Conservation (phyloP, 2,888 invertebrate species). For the Tipula helvola region DNA sequence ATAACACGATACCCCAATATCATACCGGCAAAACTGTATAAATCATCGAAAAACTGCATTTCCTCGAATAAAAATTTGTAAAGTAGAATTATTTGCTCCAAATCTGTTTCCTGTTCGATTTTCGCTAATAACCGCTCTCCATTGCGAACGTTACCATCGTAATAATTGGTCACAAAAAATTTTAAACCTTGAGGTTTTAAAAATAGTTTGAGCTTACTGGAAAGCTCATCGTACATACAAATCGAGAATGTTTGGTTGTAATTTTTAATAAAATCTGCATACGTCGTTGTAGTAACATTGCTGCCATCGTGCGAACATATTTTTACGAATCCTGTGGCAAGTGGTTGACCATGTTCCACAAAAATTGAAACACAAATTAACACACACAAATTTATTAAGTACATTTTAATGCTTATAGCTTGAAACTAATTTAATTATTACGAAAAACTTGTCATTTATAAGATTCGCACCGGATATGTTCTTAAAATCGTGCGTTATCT, state of each 20-base stretch:
- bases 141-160: neutral
- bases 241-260: neutral
- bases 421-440: neutral
- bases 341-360: neutral
- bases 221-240: neutral
- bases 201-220: too few relatives aligned
- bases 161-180: neutral
- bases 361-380: neutral
- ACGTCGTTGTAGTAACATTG: neutral
- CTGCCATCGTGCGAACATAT: neutral
- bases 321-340: neutral
- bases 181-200: neutral
- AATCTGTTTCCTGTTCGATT: neutral
- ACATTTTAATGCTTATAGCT: neutral
- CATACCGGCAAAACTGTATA: neutral
- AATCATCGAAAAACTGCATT: neutral
- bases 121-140: neutral
- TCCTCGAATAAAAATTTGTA: conserved; percentile 5
- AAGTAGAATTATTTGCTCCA: neutral
- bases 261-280: neutral
- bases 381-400: neutral
- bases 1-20: neutral
- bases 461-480: neutral
- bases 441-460: neutral
- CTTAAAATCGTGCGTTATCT: neutral